Percentiles rank a stretch among this genome's conserved stretches.
Evolutionary conservation across 2,113 vertebrate genomes (phyloP).

Genomic region (Bos javanicus): DNA sequence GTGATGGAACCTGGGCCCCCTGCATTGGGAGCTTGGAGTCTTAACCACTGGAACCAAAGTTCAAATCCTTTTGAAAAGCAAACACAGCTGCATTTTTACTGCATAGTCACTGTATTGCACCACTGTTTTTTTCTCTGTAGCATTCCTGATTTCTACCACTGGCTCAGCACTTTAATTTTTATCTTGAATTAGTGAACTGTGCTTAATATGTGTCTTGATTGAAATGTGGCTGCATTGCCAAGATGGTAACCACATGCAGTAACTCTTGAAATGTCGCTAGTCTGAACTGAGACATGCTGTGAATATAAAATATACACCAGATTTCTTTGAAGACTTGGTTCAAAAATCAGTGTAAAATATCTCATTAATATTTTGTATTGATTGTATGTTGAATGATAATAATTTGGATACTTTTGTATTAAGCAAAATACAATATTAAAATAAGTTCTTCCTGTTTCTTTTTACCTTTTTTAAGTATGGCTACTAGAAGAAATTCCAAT

Average conservation of each 20-base stretch:
- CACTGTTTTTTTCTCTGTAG: no score
- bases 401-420: neutral
- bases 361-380: neutral
- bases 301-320: neutral
- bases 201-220: neutral
- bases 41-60: neutral
- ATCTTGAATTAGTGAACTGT: neutral
- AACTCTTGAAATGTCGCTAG: neutral
- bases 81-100: neutral
- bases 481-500: neutral
- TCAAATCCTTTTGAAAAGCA: neutral
- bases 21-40: neutral
- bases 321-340: neutral
- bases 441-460: neutral
- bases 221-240: neutral
- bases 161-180: neutral
- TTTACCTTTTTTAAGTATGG: neutral
- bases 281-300: neutral
- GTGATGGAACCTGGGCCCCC: neutral
- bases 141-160: accelerated
- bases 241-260: neutral
- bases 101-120: no score
- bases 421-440: neutral
- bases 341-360: neutral
- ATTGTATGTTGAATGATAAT: neutral